A percentile compares a stretch with the other conserved stretches of the same genome.
Conservation (phyloP, 2,888 invertebrate genomes). For the Nycteola revayana region DNA sequence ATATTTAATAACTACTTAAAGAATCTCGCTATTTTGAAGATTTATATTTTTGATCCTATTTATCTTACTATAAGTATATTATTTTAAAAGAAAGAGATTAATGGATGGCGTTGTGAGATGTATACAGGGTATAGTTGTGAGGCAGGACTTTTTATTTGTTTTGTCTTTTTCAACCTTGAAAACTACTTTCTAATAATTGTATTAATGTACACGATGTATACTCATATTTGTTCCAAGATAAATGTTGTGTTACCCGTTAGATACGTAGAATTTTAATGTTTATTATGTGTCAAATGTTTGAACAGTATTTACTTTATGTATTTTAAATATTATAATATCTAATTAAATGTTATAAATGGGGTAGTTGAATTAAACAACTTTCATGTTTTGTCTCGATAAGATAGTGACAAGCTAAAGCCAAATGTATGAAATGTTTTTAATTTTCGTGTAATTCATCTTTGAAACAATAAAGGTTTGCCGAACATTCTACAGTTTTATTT, state of each 20-base stretch:
- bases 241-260: constrained; percentile 71
- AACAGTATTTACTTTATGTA: constrained; percentile 70
- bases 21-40: constrained; percentile 76
- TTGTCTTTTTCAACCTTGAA: constrained; percentile 44
- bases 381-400: constrained; percentile 61
- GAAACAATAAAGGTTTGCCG: constrained; percentile 64
- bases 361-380: constrained; percentile 60
- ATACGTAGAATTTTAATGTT: constrained; percentile 45
- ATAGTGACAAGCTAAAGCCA: constrained; percentile 50
- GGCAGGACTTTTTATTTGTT: constrained; percentile 39
- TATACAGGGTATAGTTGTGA: constrained; percentile 72
- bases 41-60: constrained; percentile 77
- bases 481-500: no score
- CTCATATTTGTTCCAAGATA: constrained; percentile 47
- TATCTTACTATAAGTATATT: constrained; percentile 73
- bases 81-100: constrained; percentile 51
- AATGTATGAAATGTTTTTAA: constrained; percentile 54
- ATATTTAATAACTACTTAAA: constrained; percentile 63
- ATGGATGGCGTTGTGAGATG: constrained; percentile 63
- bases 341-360: constrained; percentile 62
- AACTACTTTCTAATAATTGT: constrained; percentile 42
- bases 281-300: constrained; percentile 71
- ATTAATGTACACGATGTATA: constrained; percentile 30
- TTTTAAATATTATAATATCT: constrained; percentile 52
- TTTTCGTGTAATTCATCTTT: constrained; percentile 64